Conservation (phyloP, 2,797 vertebrate genomes). For the Pangasius larnaudii region DNA sequence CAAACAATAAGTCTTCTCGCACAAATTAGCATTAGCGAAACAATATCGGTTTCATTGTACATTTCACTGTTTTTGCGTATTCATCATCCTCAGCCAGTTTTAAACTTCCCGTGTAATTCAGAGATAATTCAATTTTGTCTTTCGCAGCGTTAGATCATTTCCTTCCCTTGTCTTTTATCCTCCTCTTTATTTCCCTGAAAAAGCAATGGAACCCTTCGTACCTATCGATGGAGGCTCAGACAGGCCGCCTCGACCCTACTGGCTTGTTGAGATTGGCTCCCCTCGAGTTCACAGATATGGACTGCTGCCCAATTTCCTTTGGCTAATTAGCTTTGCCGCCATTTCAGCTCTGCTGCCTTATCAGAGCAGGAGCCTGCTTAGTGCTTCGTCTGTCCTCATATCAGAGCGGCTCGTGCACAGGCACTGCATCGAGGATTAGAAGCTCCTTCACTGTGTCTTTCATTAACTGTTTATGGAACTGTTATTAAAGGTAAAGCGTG, state of each 20-base stretch:
- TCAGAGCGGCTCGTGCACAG: conserved; percentile 11
- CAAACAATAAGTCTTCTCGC: not conserved
- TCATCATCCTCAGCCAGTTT: not conserved
- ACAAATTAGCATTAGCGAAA: conserved; percentile 8
- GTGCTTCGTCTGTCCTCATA: conserved; percentile 39
- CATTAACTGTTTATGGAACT: not conserved
- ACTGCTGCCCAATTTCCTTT: conserved; percentile 75
- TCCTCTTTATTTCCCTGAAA: conserved; percentile 61
- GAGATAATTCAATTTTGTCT: not conserved
- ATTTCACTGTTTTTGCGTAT: not conserved
- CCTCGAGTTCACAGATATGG: conserved; percentile 69
- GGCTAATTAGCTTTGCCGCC: conserved; percentile 80
- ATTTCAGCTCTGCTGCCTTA: conserved; percentile 70
- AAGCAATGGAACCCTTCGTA: conserved; percentile 67
- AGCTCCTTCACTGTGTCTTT: not conserved
- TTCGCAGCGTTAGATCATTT: not conserved
- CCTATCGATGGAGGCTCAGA: conserved; percentile 60
- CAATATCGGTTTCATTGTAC: not conserved
- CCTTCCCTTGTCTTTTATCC: not conserved
- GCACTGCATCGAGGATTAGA: conserved; percentile 23
- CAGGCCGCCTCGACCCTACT: conserved; percentile 52
- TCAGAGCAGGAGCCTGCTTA: conserved; percentile 67
- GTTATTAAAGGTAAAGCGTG: not conserved
- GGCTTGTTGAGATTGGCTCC: conserved; percentile 53
- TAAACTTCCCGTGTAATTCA: not conserved